Evolutionary conservation across 1,140 invertebrate genomes (phyloP).

Genomic region (Mactra quadrangularis): DNA sequence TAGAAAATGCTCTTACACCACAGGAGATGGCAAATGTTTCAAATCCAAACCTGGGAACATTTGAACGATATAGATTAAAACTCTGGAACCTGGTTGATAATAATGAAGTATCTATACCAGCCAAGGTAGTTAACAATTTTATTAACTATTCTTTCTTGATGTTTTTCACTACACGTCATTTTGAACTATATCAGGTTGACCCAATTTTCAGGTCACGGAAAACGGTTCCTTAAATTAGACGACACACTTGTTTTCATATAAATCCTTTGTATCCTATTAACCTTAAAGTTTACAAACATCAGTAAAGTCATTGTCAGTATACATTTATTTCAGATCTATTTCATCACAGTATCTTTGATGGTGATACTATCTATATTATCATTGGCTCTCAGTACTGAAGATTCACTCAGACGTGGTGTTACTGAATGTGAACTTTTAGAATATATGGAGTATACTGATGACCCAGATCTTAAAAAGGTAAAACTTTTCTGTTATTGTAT

Average conservation of each 20-base stretch:
- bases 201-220: neutral
- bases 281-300: no score
- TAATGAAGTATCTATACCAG: slow-evolving; percentile 15
- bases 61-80: neutral
- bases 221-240: neutral
- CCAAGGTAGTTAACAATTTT: slow-evolving; percentile 37
- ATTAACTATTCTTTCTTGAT: no score
- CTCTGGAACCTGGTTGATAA: slow-evolving; percentile 47
- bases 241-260: neutral
- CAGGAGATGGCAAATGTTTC: neutral
- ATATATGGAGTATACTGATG: slow-evolving; percentile 17
- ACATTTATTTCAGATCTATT: slow-evolving; percentile 55
- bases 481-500: no score
- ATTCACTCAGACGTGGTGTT: slow-evolving; percentile 10
- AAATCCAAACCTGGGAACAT: neutral
- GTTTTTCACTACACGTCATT: neutral
- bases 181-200: neutral
- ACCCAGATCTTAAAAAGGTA: no score
- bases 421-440: slow-evolving; percentile 47
- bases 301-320: no score
- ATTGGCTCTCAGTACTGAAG: slow-evolving; percentile 40
- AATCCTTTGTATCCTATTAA: no score
- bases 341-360: slow-evolving; percentile 20
- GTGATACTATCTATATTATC: slow-evolving; percentile 38
- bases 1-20: neutral